Percentiles rank a stretch among this genome's conserved stretches.
Evolutionary conservation across 2,113 vertebrate species (phyloP).

Genomic region (Micromys minutus): DNA sequence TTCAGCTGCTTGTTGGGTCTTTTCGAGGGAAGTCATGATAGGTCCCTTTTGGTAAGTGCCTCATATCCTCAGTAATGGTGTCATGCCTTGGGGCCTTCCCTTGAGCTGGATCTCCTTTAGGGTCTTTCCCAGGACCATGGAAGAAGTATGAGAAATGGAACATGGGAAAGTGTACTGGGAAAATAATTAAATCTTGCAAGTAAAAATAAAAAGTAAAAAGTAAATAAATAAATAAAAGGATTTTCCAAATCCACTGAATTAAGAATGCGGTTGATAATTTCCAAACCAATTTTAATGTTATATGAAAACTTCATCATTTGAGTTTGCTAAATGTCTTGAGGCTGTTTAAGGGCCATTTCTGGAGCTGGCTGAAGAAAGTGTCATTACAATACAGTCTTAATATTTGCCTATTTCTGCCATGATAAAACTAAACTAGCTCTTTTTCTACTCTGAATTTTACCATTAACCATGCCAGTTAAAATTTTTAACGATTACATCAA

Average conservation of each 20-base stretch:
- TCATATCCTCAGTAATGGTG: too few relatives aligned
- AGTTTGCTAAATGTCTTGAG: background rate
- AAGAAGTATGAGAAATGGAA: too few relatives aligned
- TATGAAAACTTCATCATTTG: conserved; percentile 30
- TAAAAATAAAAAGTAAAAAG: too few relatives aligned
- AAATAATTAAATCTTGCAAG: too few relatives aligned
- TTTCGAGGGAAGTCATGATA: too few relatives aligned
- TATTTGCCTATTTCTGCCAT: background rate
- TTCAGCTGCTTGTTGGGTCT: too few relatives aligned
- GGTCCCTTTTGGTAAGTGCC: too few relatives aligned
- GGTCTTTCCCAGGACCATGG: too few relatives aligned
- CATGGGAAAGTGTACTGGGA: too few relatives aligned
- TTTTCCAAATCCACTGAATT: background rate
- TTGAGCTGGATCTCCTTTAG: too few relatives aligned
- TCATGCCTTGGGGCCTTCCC: too few relatives aligned
- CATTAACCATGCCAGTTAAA: background rate
- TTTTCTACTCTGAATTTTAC: conserved; percentile 21
- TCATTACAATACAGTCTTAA: background rate
- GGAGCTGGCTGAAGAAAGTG: background rate
- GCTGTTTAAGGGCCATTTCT: background rate
- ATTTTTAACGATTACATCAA: background rate
- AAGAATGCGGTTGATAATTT: background rate
- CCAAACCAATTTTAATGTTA: background rate
- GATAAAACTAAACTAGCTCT: background rate
- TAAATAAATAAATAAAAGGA: too few relatives aligned